These are phyloP conservation scores for Aplysina aerophoba DNA, from an alignment of 37 sponge, comb jelly and placozoan genomes.

Conservation along the genomic window DNA sequence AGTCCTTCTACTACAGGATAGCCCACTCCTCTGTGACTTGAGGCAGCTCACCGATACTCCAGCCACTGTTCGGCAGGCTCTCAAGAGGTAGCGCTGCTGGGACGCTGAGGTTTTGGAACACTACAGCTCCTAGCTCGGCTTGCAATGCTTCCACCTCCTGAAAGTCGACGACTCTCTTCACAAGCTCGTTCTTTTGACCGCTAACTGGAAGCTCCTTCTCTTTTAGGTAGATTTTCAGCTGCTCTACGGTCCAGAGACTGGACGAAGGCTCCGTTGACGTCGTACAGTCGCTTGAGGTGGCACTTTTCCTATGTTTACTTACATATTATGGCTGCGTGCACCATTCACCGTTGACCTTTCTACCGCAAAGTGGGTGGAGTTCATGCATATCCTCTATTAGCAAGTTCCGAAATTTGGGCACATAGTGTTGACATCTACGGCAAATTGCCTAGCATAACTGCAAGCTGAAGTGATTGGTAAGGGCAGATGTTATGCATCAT, in stretches of 20 bases:
- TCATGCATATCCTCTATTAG: conserved; percentile 20
- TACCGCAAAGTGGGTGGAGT: conserved; percentile 15
- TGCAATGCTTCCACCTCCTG: conserved; percentile 26
- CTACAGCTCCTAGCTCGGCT: conserved; percentile 12
- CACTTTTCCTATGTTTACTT: not conserved
- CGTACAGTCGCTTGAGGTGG: not conserved
- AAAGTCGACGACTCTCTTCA: conserved; percentile 19
- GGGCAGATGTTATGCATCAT: too few species aligned
- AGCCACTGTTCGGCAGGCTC: not conserved
- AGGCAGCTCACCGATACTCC: conserved; percentile 22
- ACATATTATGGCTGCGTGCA: not conserved
- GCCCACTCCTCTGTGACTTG: not conserved
- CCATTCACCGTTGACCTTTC: conserved; percentile 23
- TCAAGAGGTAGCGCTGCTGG: not conserved
- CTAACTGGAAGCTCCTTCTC: conserved; percentile 12
- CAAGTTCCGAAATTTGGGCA: not conserved
- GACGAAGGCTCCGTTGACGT: not conserved
- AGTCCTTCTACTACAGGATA: not conserved
- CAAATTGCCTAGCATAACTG: not conserved
- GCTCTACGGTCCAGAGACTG: conserved; percentile 16
- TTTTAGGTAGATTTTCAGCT: not conserved
- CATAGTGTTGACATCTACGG: not conserved
- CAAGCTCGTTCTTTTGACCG: conserved; percentile 21
- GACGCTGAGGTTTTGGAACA: conserved; percentile 21
- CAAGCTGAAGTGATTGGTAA: too few species aligned